Conservation (phyloP, 2,888 invertebrate species). For the Mesodorylaimus sp. region DNA sequence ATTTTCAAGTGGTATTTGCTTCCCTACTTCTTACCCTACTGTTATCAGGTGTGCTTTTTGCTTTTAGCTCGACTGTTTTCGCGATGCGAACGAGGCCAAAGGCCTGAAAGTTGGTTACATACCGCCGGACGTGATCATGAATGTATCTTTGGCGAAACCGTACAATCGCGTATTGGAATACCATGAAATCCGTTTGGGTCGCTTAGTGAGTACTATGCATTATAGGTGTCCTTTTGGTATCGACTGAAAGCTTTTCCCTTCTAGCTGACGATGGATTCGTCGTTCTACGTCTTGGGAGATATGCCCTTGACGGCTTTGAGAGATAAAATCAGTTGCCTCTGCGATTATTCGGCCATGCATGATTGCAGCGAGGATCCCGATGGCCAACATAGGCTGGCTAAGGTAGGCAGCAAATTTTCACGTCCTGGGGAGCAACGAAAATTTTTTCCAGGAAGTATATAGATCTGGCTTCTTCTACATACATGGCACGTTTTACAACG, state of each 20-base stretch:
- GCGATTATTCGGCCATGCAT: constrained; percentile 41
- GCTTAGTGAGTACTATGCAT: constrained; percentile 13
- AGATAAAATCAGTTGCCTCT: constrained; percentile 53
- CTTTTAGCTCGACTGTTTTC: not conserved
- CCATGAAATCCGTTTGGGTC: constrained; percentile 17
- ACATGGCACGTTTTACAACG: constrained; percentile 57
- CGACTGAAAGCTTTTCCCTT: not conserved
- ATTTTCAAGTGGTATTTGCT: constrained; percentile 7
- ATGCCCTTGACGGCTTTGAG: constrained; percentile 51
- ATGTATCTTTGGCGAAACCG: constrained; percentile 16
- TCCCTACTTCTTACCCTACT: not conserved
- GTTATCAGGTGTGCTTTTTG: not conserved
- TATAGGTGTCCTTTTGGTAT: not conserved
- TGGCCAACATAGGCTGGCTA: constrained; percentile 18
- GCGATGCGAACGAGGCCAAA: not conserved
- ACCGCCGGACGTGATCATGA: constrained; percentile 14
- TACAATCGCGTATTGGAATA: constrained; percentile 15
- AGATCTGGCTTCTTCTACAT: constrained; percentile 59
- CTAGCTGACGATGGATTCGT: constrained; percentile 18
- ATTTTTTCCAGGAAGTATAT: constrained; percentile 42
- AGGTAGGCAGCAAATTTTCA: constrained; percentile 20
- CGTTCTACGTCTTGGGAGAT: constrained; percentile 46
- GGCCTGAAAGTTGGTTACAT: not conserved
- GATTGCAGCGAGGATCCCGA: constrained; percentile 34
- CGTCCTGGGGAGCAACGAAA: too few species aligned